Conservation (phyloP, 92 coral and sea anemone species). For the Desmophyllum pertusum region DNA sequence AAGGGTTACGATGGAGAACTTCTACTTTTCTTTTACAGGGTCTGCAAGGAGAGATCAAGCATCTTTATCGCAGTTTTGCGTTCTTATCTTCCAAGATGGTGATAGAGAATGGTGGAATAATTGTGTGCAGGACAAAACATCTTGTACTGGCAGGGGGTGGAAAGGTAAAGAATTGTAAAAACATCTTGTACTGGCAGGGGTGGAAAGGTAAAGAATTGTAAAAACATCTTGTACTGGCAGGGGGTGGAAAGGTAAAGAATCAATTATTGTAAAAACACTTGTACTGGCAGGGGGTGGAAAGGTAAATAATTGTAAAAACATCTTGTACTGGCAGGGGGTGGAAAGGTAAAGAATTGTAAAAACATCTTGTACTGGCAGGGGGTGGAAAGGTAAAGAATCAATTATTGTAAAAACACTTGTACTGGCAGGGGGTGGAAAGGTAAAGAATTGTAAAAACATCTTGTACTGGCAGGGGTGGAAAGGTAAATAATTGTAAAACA, state of each 20-base stretch:
- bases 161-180: conserved; percentile 73
- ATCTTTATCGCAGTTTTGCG: conserved; percentile 96
- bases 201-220: conserved; percentile 93
- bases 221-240: conserved; percentile 87
- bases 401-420: conserved; percentile 84
- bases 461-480: conserved; percentile 95
- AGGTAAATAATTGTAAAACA: conserved; percentile 91
- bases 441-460: conserved; percentile 74
- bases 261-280: no score
- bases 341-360: conserved; percentile 88
- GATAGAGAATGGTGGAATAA: conserved; percentile 93
- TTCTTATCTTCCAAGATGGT: conserved; percentile 97
- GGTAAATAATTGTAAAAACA: conserved; percentile 89
- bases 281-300: conserved; percentile 97
- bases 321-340: conserved; percentile 94
- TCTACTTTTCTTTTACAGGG: conserved; percentile 50
- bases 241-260: conserved; percentile 97
- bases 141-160: conserved; percentile 97
- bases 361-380: conserved; percentile 90
- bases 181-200: conserved; percentile 91
- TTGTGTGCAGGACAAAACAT: conserved; percentile 87
- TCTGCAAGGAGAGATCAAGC: conserved; percentile 95
- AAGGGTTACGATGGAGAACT: not conserved
- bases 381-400: conserved; percentile 97
- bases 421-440: conserved; percentile 99